phyloP scores from a whole-genome alignment of 2,888 invertebrate species.

The Smittia sp. region DNA sequence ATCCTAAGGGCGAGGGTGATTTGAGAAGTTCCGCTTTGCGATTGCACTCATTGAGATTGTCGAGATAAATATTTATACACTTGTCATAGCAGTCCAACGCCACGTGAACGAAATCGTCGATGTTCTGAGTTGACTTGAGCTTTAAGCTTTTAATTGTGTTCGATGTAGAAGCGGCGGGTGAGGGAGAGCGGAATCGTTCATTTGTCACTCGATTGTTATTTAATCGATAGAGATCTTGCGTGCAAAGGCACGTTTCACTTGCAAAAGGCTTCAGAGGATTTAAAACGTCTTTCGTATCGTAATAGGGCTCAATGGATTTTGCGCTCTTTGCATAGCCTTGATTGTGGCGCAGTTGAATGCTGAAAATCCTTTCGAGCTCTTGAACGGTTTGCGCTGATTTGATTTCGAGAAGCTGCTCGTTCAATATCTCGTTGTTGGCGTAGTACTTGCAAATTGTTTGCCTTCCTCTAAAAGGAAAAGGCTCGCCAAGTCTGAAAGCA shows the following conservation, averaged over 20 bases:
- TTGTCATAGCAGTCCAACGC: conserved; percentile 51
- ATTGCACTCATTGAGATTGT: conserved; percentile 45
- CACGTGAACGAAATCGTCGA: conserved; percentile 45
- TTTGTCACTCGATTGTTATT: not conserved
- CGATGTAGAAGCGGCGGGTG: not conserved
- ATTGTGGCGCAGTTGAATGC: not conserved
- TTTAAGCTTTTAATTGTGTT: conserved; percentile 31
- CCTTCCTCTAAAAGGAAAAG: conserved; percentile 44
- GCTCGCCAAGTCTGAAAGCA: conserved; percentile 43
- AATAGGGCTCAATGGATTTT: conserved; percentile 32
- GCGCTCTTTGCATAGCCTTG: not conserved
- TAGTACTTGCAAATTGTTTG: conserved; percentile 42
- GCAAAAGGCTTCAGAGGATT: conserved; percentile 20
- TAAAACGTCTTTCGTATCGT: conserved; percentile 27
- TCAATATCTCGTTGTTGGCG: conserved; percentile 45
- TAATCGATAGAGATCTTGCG: conserved; percentile 33
- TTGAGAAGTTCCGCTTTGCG: conserved; percentile 8
- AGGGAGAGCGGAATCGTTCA: not conserved
- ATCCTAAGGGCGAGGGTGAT: conserved; percentile 1
- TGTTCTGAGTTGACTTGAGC: not conserved
- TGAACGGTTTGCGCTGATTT: conserved; percentile 46
- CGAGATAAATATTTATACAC: conserved; percentile 50
- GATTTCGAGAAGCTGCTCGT: conserved; percentile 48
- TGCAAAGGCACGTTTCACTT: conserved; percentile 38
- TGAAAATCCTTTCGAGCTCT: conserved; percentile 44